Base-by-base conservation (phyloP, 2,888 invertebrate species). In the Leucoptera coffeella region DNA sequence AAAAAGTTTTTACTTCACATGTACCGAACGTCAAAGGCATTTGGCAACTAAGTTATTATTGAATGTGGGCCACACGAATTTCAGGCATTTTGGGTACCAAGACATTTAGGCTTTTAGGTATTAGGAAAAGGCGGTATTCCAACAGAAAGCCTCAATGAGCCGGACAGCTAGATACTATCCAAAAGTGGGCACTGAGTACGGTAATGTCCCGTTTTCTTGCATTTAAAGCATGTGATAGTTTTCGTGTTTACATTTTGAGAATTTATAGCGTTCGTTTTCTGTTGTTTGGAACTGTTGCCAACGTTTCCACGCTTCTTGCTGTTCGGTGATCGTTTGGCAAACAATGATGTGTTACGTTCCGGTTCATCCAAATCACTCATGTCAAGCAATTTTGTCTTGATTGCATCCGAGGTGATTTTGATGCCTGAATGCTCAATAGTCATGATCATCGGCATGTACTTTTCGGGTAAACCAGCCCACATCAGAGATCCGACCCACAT, bases 191-290 rank as follows among this genome's bases (percentile, higher is more conserved):
- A 31, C n/a, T 23, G 23, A 23, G 12, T 23, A 14, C 23, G 25
- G 13, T 30, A 33, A 14, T 35, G 29, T 12, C 33, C 32, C 1
- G 12, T 8, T 31, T 32, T 29, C 32, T 35, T 37, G 21, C 33
- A 35, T 9, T 15, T 22, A 14, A 30, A 34, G 19, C 34, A 34
- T 30, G 20, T 34, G 15, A 32, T 28, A 12, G 23, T 30, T 29
- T 28, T n/a, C n/a, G n/a, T n/a, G n/a, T n/a, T n/a, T n/a, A n/a
- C n/a, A n/a, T n/a, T n/a, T n/a, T n/a, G n/a, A 6, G n/a, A n/a
- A n/a, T n/a, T n/a, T n/a, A n/a, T 29, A 1, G 10, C 10, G 21
- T 21, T 26, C 17, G 2, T 20, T 12, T 23, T 15, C 25, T 23
- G 12, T 12, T 19, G 10, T 9, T 22, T 19, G n/a, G 12, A 3